Percentiles rank a stretch among this genome's conserved stretches.
Conservation (phyloP, 2,113 vertebrate species). For the Oophaga pumilio region DNA sequence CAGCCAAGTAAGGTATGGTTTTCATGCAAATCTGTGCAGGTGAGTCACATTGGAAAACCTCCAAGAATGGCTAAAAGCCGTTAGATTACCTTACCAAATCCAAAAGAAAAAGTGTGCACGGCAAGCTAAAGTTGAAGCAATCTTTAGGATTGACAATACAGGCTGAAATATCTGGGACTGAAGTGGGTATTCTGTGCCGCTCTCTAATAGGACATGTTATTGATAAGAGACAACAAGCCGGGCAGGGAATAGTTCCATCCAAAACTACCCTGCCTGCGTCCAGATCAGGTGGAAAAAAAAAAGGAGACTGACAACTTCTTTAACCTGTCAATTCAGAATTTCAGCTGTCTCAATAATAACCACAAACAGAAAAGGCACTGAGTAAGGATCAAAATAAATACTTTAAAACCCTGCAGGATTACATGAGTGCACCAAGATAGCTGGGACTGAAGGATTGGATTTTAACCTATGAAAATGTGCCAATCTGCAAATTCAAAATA, state of each 20-base stretch:
- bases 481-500: no score
- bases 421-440: neutral
- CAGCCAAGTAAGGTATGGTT: conserved; percentile 73
- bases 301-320: neutral
- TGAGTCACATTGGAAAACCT: conserved; percentile 67
- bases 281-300: no score
- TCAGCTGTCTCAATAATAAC: neutral
- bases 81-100: conserved; percentile 47
- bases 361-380: conserved; percentile 33
- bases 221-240: no score
- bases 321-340: neutral
- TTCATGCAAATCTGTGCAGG: conserved; percentile 76
- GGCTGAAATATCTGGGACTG: neutral
- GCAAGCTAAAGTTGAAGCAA: neutral
- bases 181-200: no score
- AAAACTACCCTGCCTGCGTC: no score
- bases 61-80: conserved; percentile 67
- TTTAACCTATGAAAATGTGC: no score
- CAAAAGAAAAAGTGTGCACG: neutral
- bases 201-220: no score
- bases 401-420: conserved; percentile 23
- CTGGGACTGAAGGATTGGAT: neutral
- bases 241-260: no score
- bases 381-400: conserved; percentile 19
- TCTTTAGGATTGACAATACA: neutral